Evolutionary conservation across 2,888 invertebrate genomes (phyloP).

Genomic region (Napeogenes sylphis): DNA sequence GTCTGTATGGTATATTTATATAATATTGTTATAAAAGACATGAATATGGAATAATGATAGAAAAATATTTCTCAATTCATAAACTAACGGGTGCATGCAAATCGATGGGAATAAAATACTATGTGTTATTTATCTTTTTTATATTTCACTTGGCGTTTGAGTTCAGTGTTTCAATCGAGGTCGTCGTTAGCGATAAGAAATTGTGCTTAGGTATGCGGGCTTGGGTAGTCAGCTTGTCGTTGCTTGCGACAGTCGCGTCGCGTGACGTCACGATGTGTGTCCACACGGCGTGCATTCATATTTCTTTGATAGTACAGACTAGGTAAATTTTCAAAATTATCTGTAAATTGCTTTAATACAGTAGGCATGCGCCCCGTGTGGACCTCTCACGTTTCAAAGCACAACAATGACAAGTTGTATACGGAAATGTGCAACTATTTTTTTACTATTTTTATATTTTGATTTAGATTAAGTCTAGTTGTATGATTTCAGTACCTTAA

Average conservation of each 20-base stretch:
- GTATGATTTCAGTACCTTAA: slow-evolving; percentile 71
- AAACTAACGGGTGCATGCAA: slow-evolving; percentile 76
- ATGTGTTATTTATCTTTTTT: slow-evolving; percentile 77
- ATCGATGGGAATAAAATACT: slow-evolving; percentile 70
- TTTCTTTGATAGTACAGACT: slow-evolving; percentile 17
- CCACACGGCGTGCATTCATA: slow-evolving; percentile 18
- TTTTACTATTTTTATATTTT: slow-evolving; percentile 78
- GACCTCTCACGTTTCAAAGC: slow-evolving; percentile 45
- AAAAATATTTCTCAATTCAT: slow-evolving; percentile 73
- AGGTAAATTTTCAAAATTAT: slow-evolving; percentile 26
- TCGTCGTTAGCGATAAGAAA: slow-evolving; percentile 37
- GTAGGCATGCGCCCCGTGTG: slow-evolving; percentile 27
- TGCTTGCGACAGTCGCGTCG: slow-evolving; percentile 29
- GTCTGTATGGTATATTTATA: slow-evolving; percentile 73
- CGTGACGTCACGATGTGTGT: slow-evolving; percentile 19
- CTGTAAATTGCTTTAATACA: slow-evolving; percentile 26
- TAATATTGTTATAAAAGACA: slow-evolving; percentile 72
- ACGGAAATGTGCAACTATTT: slow-evolving; percentile 74
- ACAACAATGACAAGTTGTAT: slow-evolving; percentile 68
- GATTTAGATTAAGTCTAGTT: slow-evolving; percentile 76
- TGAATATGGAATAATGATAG: slow-evolving; percentile 72
- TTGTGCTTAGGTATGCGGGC: slow-evolving; percentile 42
- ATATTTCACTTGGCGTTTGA: slow-evolving; percentile 72
- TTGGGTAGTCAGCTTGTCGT: slow-evolving; percentile 43
- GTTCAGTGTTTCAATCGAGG: slow-evolving; percentile 71